Percentiles rank a stretch among this genome's conserved stretches.
Conservation (phyloP, 2,797 vertebrate species). For the Coluber constrictor region DNA sequence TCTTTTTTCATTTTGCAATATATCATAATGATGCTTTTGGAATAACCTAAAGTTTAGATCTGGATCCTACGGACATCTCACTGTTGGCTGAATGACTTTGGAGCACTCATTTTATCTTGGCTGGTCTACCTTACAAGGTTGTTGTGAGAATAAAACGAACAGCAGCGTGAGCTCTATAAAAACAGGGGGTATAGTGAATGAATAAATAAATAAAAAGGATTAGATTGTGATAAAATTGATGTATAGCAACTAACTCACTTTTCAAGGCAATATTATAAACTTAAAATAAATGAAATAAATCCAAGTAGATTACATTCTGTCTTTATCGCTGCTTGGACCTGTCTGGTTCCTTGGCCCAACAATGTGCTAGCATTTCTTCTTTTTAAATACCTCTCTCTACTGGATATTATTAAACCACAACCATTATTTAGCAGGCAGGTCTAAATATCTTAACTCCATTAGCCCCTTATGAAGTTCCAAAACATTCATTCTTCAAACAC, state of each 20-base stretch:
- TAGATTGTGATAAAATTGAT: background rate
- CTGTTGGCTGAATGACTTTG: background rate
- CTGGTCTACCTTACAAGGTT: background rate
- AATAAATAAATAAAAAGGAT: background rate
- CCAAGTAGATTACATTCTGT: background rate
- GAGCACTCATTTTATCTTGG: background rate
- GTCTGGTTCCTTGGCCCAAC: background rate
- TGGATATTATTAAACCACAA: background rate
- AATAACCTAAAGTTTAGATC: background rate
- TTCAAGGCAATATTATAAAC: background rate
- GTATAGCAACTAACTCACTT: background rate
- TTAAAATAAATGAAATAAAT: background rate
- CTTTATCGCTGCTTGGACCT: background rate
- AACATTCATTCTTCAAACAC: background rate
- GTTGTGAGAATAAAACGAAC: background rate
- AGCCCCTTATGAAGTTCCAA: background rate
- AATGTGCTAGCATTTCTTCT: background rate
- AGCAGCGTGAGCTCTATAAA: background rate
- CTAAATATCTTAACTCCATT: background rate
- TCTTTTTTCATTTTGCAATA: background rate
- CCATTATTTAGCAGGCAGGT: background rate
- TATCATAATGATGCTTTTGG: background rate
- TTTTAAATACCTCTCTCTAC: background rate
- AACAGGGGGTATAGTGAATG: background rate
- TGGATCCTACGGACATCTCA: background rate